Conservation (phyloP, 2,113 vertebrate species). For the Elephantulus edwardii region DNA sequence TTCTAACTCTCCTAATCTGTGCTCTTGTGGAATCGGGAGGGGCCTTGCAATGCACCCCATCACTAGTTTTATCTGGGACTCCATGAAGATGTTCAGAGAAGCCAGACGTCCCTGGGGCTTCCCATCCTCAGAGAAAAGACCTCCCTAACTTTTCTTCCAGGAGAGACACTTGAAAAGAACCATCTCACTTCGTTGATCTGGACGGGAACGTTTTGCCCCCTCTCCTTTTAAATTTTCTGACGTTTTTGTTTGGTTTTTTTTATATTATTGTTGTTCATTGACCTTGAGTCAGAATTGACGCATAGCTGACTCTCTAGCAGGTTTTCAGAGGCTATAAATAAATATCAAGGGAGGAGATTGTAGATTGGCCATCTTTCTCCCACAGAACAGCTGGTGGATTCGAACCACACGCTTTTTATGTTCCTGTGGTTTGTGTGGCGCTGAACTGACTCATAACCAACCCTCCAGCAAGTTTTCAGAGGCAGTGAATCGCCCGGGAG, state of each 20-base stretch:
- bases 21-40: not conserved
- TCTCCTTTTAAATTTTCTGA: not conserved
- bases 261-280: not conserved
- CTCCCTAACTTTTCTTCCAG: not conserved
- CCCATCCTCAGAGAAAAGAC: fast-evolving
- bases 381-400: no score
- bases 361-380: no score
- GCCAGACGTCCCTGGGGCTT: not conserved
- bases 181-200: not conserved
- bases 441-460: no score
- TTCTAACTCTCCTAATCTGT: not conserved
- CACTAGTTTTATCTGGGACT: not conserved
- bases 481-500: no score
- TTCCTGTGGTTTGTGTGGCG: no score
- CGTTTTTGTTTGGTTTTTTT: not conserved
- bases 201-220: not conserved
- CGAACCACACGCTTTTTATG: no score
- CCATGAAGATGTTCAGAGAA: not conserved
- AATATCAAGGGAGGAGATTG: no score
- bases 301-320: no score
- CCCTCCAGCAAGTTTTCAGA: no score
- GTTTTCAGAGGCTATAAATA: no score
- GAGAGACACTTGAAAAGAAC: not conserved
- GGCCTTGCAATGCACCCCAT: no score
- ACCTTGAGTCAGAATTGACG: not conserved